Evolutionary conservation across 2,888 invertebrate species (phyloP).

Genomic region (Plagodis dolabraria): DNA sequence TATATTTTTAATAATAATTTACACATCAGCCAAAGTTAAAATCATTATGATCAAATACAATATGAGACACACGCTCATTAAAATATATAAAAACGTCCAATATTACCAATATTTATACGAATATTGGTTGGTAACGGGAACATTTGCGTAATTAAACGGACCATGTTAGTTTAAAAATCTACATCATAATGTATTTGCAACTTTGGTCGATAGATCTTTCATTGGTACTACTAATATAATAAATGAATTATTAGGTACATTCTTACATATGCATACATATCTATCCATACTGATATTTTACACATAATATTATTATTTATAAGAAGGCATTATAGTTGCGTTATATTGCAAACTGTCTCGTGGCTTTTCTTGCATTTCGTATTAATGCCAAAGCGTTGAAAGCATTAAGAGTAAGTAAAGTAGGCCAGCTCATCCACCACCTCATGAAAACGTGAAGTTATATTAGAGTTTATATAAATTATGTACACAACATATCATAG

Average conservation of each 20-base stretch:
- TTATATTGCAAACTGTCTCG: slow-evolving; percentile 80
- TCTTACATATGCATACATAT: neutral
- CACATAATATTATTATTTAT: slow-evolving; percentile 38
- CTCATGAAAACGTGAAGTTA: slow-evolving; percentile 66
- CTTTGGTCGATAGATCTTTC: slow-evolving; percentile 7
- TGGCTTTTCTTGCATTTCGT: slow-evolving; percentile 76
- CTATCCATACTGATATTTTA: slow-evolving; percentile 28
- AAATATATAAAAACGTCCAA: too few species aligned
- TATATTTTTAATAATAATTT: neutral
- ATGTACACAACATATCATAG: slow-evolving; percentile 63
- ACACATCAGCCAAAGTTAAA: neutral
- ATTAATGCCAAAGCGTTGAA: slow-evolving; percentile 65
- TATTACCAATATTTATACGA: too few species aligned
- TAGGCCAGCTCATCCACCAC: slow-evolving; percentile 63
- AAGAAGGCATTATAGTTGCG: slow-evolving; percentile 59
- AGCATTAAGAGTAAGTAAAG: slow-evolving; percentile 64
- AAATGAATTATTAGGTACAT: neutral
- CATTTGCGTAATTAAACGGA: too few species aligned
- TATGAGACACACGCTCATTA: too few species aligned
- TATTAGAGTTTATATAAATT: slow-evolving; percentile 51
- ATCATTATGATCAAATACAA: neutral
- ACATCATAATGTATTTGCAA: slow-evolving; percentile 1
- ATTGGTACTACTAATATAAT: neutral
- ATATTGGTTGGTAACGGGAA: too few species aligned
- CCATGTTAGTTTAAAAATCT: too few species aligned